Evolutionary conservation across 2,797 vertebrate species (phyloP).

Genomic region (Oophaga sylvatica): DNA sequence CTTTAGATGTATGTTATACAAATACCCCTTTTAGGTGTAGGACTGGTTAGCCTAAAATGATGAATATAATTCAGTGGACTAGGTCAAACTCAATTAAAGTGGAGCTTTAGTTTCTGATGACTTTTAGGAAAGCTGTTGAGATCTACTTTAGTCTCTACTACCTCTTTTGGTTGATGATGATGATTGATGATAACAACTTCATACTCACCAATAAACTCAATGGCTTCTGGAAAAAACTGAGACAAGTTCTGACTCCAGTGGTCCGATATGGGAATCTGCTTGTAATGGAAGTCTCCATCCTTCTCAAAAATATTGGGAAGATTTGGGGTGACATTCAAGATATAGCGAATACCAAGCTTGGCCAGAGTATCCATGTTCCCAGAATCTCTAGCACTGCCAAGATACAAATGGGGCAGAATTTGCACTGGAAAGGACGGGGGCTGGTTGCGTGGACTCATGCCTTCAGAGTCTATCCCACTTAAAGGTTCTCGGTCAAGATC

Average conservation of each 20-base stretch:
- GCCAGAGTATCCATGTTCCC: constrained; percentile 72
- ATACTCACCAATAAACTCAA: constrained; percentile 72
- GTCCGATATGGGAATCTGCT: constrained; percentile 74
- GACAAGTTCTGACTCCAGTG: constrained; percentile 75
- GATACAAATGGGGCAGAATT: constrained; percentile 72
- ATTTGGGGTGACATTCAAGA: constrained; percentile 74
- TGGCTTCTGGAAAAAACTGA: constrained; percentile 74
- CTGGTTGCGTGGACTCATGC: constrained; percentile 64
- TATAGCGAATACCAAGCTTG: constrained; percentile 71
- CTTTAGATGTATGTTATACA: too few relatives aligned
- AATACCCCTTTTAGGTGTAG: too few relatives aligned
- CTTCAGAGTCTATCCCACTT: constrained; percentile 66
- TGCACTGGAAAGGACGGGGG: constrained; percentile 69
- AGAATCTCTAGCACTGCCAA: constrained; percentile 71
- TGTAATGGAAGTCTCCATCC: constrained; percentile 72
- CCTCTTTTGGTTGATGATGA: too few relatives aligned
- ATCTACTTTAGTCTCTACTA: too few relatives aligned
- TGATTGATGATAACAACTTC: not conserved
- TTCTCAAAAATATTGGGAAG: constrained; percentile 74
- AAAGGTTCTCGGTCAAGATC: constrained; percentile 66
- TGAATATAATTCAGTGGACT: too few relatives aligned
- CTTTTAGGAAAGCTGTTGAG: too few relatives aligned
- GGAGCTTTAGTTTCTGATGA: too few relatives aligned
- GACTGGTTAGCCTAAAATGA: too few relatives aligned
- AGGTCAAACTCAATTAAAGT: too few relatives aligned